These are phyloP conservation scores for Hemitrygon akajei DNA, from an alignment of 2,797 vertebrate genomes.

Conservation along the genomic window DNA sequence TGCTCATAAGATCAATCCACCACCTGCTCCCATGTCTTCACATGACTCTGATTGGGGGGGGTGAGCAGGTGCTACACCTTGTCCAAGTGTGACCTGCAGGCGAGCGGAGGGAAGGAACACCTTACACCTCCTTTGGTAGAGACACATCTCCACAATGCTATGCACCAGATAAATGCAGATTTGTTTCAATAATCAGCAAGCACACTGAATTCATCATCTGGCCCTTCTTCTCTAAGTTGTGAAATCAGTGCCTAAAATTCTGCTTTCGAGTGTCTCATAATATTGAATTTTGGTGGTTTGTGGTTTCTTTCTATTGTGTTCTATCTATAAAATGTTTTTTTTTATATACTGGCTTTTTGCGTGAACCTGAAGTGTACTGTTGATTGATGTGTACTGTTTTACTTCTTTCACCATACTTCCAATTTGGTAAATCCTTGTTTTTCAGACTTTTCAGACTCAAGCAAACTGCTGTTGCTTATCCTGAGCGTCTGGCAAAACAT, in stretches of 20 bases:
- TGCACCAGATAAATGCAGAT: neutral
- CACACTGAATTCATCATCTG: neutral
- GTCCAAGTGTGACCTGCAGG: no score
- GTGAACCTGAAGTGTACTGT: neutral
- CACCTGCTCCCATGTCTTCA: no score
- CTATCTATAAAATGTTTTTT: neutral
- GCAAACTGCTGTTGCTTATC: slow-evolving; percentile 80
- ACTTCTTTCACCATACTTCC: neutral
- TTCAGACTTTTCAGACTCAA: slow-evolving; percentile 75
- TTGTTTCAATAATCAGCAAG: neutral
- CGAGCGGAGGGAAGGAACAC: no score
- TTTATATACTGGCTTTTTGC: neutral
- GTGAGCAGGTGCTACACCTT: no score
- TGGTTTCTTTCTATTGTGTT: neutral
- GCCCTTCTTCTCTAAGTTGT: neutral
- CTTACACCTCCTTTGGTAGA: no score
- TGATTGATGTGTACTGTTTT: neutral
- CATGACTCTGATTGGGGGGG: no score
- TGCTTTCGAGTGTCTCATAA: neutral
- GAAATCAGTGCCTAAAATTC: neutral
- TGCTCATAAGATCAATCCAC: no score
- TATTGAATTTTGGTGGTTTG: neutral
- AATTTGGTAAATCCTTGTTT: slow-evolving; percentile 5
- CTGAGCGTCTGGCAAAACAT: slow-evolving; percentile 76
- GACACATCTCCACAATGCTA: no score